phyloP scores from a whole-genome alignment of 2,797 vertebrate species.

The Enteromius afrohamiltoni region DNA sequence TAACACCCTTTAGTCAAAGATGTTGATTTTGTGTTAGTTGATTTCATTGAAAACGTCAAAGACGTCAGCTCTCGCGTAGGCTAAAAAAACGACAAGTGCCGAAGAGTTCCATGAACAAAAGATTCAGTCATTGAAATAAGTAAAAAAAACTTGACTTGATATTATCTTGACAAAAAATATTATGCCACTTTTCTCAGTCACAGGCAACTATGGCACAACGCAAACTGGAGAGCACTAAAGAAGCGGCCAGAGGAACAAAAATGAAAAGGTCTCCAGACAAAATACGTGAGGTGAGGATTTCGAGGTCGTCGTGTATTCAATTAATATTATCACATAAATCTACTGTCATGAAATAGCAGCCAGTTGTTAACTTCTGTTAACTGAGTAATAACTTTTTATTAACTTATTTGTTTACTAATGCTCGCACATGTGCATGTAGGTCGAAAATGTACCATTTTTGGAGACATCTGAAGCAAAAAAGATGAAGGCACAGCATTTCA shows the following conservation, averaged over 20 bases:
- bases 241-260: constrained; percentile 50
- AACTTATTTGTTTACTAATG: not conserved
- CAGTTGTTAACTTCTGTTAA: not conserved
- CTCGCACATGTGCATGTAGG: constrained; percentile 58
- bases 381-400: not conserved
- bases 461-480: constrained; percentile 67
- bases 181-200: not conserved
- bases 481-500: constrained; percentile 55
- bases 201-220: not conserved
- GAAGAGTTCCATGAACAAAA: not conserved
- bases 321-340: not conserved
- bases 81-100: not conserved
- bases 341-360: not conserved
- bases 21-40: not conserved
- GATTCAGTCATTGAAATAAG: not conserved
- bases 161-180: not conserved
- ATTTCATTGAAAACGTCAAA: not conserved
- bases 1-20: not conserved
- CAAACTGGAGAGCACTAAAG: not conserved
- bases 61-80: not conserved
- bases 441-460: constrained; percentile 54
- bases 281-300: constrained; percentile 63
- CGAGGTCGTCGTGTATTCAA: not conserved
- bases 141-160: not conserved
- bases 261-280: constrained; percentile 54